Conservation (phyloP, 2,113 vertebrate genomes). For the Oceanodroma tethys region DNA sequence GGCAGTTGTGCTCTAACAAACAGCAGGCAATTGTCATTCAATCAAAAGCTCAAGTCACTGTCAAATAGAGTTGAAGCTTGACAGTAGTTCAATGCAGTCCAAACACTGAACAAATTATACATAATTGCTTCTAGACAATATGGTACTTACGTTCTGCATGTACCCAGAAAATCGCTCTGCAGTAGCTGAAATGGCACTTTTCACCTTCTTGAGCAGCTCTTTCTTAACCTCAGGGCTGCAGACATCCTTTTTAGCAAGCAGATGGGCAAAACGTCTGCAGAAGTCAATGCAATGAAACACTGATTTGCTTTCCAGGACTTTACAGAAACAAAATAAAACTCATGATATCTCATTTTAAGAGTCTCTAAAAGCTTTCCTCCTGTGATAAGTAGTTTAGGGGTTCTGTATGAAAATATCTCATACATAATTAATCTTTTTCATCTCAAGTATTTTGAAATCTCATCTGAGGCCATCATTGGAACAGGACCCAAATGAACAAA, state of each 20-base stretch:
- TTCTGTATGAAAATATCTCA: background rate
- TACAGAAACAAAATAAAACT: background rate
- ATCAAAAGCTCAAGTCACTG: background rate
- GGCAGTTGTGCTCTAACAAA: background rate
- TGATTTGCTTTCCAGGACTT: background rate
- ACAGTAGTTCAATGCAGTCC: background rate
- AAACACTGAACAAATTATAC: background rate
- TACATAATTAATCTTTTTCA: background rate
- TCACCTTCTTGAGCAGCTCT: conserved; percentile 94
- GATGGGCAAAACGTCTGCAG: conserved; percentile 90
- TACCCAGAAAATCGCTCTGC: conserved; percentile 98
- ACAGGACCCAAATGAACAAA: background rate
- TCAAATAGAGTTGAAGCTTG: background rate
- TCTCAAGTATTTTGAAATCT: background rate
- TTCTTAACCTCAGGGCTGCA: conserved; percentile 94
- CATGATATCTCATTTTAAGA: background rate
- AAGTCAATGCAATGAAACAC: conserved; percentile 18
- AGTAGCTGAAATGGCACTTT: conserved; percentile 96
- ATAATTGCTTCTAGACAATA: background rate
- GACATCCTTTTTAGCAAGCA: conserved; percentile 93
- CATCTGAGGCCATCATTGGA: background rate
- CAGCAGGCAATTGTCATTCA: background rate
- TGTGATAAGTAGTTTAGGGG: background rate
- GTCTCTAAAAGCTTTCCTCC: background rate
- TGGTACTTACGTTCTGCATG: conserved; percentile 92